These are phyloP conservation scores for Dipodomys ordii DNA, from an alignment of 2,113 vertebrate genomes.

Conservation along the genomic window DNA sequence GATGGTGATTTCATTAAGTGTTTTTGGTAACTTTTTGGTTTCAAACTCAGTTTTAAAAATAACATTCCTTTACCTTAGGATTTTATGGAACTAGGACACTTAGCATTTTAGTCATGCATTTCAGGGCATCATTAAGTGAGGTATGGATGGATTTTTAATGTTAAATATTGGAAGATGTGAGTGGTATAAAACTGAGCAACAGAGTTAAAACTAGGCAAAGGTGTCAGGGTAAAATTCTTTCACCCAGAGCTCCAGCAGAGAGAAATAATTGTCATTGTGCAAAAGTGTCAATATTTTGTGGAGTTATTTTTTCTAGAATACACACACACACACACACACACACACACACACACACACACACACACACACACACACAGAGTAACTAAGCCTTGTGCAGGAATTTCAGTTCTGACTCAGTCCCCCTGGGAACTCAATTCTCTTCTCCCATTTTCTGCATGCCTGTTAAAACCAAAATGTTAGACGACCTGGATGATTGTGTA, in stretches of 20 bases:
- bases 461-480: not conserved
- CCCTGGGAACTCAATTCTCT: not conserved
- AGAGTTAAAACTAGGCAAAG: not conserved
- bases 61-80: not conserved
- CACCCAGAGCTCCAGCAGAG: not conserved
- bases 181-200: not conserved
- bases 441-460: not conserved
- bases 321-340: too few species aligned
- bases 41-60: not conserved
- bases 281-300: not conserved
- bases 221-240: slow-evolving; percentile 18
- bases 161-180: too few species aligned
- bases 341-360: not conserved
- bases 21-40: not conserved
- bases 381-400: not conserved
- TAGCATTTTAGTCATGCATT: too few species aligned
- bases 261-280: not conserved
- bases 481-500: not conserved
- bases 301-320: too few species aligned
- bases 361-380: not conserved
- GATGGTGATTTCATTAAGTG: not conserved
- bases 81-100: not conserved
- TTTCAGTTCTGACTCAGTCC: slow-evolving; percentile 8
- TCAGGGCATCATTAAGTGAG: not conserved
- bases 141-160: too few species aligned